phyloP scores from a whole-genome alignment of 2,888 invertebrate species.

The Drosophila melanocephala region DNA sequence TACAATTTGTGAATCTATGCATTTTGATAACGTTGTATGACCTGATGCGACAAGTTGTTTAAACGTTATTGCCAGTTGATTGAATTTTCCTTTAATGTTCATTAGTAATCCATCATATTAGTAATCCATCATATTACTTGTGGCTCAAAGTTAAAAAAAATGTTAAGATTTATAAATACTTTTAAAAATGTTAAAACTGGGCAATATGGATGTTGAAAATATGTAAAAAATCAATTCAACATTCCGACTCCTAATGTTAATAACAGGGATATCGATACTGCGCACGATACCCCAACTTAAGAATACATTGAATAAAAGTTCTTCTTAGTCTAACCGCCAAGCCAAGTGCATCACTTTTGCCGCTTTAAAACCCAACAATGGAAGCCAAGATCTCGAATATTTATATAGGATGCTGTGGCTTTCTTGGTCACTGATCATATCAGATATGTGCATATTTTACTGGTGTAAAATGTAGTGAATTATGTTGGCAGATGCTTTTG shows the following conservation, averaged over 20 bases:
- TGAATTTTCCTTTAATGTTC: constrained; percentile 2
- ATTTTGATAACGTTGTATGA: constrained; percentile 9
- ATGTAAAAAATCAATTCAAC: too few relatives aligned
- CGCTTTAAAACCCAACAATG: neutral
- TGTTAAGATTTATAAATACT: constrained; percentile 6
- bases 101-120: too few relatives aligned
- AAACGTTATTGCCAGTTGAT: constrained; percentile 16
- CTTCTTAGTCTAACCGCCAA: too few relatives aligned
- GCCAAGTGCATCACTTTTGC: too few relatives aligned
- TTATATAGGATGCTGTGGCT: neutral
- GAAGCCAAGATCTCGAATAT: neutral
- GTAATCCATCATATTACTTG: too few relatives aligned
- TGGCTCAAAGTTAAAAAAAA: neutral
- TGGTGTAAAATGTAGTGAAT: constrained; percentile 20
- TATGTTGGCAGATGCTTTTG: constrained; percentile 21
- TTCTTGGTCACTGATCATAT: neutral
- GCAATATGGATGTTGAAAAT: too few relatives aligned
- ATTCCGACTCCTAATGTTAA: too few relatives aligned
- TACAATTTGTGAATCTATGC: neutral
- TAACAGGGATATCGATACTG: too few relatives aligned
- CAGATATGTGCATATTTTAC: neutral
- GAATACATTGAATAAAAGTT: too few relatives aligned
- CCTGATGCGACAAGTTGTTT: constrained; percentile 14
- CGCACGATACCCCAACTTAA: too few relatives aligned
- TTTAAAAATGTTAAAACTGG: neutral